Evolutionary conservation across 2,888 invertebrate genomes (phyloP).

Genomic region (Cataglyphis livida): DNA sequence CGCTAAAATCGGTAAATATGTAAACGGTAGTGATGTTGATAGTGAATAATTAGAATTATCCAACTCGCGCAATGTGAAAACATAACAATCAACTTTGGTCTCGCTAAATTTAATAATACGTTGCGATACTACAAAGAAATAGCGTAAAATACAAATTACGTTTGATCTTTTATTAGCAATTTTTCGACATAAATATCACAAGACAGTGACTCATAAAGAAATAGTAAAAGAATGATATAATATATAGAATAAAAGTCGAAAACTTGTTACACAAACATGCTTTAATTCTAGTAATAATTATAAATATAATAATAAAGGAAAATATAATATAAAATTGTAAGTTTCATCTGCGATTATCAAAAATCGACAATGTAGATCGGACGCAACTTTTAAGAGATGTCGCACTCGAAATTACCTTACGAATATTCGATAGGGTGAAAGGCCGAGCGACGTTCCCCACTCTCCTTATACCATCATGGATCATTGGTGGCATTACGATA

Average conservation of each 20-base stretch:
- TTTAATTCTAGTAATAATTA: not conserved
- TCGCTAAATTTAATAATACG: not conserved
- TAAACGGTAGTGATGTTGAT: conserved; percentile 8
- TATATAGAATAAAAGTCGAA: not conserved
- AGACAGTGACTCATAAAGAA: not conserved
- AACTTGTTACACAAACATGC: not conserved
- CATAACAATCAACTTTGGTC: conserved; percentile 7
- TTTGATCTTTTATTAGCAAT: not conserved
- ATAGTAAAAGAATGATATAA: not conserved
- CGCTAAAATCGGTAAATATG: not conserved
- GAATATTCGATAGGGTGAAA: conserved; percentile 74
- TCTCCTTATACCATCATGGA: conserved; percentile 71
- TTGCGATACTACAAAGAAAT: not conserved
- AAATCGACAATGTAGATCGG: not conserved
- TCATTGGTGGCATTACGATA: conserved; percentile 73
- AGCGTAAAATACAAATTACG: not conserved
- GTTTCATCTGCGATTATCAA: not conserved
- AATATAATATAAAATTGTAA: not conserved
- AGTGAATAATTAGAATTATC: conserved; percentile 27
- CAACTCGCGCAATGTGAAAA: not conserved
- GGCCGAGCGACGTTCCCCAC: conserved; percentile 55
- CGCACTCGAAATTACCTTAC: conserved; percentile 56
- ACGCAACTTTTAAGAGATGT: not conserved
- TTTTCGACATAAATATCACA: not conserved
- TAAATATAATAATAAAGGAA: not conserved